Evolutionary conservation across 1,140 invertebrate genomes (phyloP).

Genomic region (Conus ventricosus): DNA sequence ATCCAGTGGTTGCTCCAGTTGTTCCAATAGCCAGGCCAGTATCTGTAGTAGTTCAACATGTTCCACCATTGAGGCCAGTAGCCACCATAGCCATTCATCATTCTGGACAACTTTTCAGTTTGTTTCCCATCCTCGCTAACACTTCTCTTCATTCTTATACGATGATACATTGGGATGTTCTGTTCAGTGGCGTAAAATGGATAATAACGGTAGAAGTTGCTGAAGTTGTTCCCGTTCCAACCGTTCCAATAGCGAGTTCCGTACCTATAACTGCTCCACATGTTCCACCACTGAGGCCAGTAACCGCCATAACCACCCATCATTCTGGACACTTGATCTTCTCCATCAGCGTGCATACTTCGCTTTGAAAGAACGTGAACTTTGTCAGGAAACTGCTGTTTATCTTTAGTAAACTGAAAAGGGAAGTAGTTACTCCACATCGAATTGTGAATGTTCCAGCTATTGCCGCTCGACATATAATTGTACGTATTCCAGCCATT

Average conservation of each 20-base stretch:
- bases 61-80: slow-evolving; percentile 31
- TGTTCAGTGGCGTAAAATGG: not conserved
- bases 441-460: not conserved
- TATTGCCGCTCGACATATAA: no score
- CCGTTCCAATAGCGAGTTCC: not conserved
- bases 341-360: not conserved
- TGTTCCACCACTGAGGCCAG: slow-evolving; percentile 26
- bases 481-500: not conserved
- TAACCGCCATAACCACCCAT: not conserved
- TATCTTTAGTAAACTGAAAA: not conserved
- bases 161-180: not conserved
- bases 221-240: not conserved
- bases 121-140: not conserved
- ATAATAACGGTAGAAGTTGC: not conserved
- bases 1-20: not conserved
- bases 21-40: slow-evolving; percentile 21
- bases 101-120: not conserved
- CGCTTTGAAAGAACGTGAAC: not conserved
- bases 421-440: slow-evolving; percentile 1
- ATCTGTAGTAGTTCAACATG: slow-evolving; percentile 5
- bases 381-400: not conserved
- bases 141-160: not conserved
- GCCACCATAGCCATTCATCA: slow-evolving; percentile 24
- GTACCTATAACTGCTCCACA: not conserved
- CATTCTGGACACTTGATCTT: slow-evolving; percentile 23